phyloP scores from a whole-genome alignment of 30 jellyfish, hydroid and myxozoan genomes.

The Pelagia noctiluca region DNA sequence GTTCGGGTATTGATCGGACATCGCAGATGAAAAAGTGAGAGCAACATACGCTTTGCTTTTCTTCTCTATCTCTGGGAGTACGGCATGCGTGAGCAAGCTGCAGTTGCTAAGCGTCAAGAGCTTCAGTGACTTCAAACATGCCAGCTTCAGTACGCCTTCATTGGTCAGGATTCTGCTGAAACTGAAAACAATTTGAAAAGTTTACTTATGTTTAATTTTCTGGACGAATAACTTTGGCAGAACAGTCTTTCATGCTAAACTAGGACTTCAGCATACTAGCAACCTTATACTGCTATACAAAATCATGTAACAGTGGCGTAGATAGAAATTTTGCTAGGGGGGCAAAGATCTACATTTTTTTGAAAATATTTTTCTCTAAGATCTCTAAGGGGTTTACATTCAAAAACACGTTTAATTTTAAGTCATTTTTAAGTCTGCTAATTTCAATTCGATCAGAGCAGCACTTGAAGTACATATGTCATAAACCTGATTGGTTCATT shows the following conservation, averaged over 20 bases:
- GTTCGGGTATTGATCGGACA: background rate
- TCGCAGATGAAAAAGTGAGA: background rate
- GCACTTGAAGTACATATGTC: too few species aligned
- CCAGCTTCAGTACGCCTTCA: background rate
- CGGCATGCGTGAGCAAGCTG: background rate
- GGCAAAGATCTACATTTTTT: background rate
- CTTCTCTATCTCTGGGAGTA: background rate
- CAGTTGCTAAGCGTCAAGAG: background rate
- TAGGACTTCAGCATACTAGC: background rate
- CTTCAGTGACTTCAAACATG: background rate
- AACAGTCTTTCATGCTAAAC: background rate
- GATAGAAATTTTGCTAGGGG: background rate
- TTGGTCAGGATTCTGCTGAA: conserved; percentile 5
- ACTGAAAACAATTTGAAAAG: background rate
- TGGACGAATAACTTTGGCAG: background rate
- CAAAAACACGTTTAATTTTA: too few species aligned
- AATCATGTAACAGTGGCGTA: background rate
- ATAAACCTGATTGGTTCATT: too few species aligned
- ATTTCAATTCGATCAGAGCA: too few species aligned
- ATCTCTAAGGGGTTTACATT: too few species aligned
- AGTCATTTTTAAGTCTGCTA: too few species aligned
- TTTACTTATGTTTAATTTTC: background rate
- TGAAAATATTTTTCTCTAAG: too few species aligned
- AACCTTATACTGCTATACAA: background rate
- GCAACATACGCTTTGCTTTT: background rate